These are phyloP conservation scores for Ditylenchus weischeri DNA, from an alignment of 2,888 invertebrate species.

Conservation along the genomic window DNA sequence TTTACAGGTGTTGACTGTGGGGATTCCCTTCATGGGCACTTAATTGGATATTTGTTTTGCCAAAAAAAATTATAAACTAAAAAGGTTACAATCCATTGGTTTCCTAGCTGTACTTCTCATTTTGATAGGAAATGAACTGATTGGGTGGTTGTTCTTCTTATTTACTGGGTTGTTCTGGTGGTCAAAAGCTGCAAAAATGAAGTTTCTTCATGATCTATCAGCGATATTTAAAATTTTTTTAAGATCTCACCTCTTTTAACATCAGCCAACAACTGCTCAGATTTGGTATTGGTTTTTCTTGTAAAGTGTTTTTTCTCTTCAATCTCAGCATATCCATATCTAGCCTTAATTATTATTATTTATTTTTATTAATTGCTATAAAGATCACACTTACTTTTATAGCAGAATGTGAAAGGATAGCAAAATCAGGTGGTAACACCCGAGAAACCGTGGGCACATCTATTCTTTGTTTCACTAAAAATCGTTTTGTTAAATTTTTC, in stretches of 20 bases:
- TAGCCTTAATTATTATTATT: slow-evolving; percentile 6
- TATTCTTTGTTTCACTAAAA: slow-evolving; percentile 8
- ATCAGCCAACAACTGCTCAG: slow-evolving; percentile 28
- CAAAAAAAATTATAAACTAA: too few relatives aligned
- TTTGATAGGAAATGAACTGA: slow-evolving; percentile 34
- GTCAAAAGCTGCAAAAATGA: slow-evolving; percentile 30
- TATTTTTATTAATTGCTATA: neutral
- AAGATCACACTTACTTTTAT: slow-evolving; percentile 12
- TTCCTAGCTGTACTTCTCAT: slow-evolving; percentile 35
- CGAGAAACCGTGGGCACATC: slow-evolving; percentile 1
- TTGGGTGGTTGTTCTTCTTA: slow-evolving; percentile 27
- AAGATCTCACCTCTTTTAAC: slow-evolving; percentile 28
- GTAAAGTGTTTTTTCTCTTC: slow-evolving; percentile 34
- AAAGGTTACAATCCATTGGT: slow-evolving; percentile 11
- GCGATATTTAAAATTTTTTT: too few relatives aligned
- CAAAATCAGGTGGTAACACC: slow-evolving; percentile 22
- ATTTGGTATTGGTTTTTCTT: slow-evolving; percentile 30
- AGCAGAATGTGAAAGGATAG: slow-evolving; percentile 18
- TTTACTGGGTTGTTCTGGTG: slow-evolving; percentile 26
- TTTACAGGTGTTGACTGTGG: slow-evolving; percentile 34
- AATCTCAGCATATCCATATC: slow-evolving; percentile 24
- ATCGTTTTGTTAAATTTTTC: neutral
- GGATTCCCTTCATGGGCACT: slow-evolving; percentile 46
- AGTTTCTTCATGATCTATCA: too few relatives aligned
- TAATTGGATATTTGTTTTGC: slow-evolving; percentile 7